A percentile compares a stretch with the other conserved stretches of the same genome.
These are phyloP conservation scores for Bubo bubo DNA, from an alignment of 2,113 vertebrate species.

Conservation along the genomic window DNA sequence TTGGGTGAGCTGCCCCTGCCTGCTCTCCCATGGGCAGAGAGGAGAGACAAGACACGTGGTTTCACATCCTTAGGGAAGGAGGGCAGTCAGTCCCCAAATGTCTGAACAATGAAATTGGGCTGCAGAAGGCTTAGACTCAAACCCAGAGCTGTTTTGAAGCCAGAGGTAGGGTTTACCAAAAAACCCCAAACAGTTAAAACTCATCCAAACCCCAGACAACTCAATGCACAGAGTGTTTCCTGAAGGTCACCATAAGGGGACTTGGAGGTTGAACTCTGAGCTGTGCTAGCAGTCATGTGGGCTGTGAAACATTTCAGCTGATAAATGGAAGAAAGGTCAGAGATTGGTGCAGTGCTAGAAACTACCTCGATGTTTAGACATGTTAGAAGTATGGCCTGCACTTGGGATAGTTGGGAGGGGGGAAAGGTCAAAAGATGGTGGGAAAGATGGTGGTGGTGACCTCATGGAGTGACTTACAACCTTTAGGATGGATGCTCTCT, in stretches of 20 bases:
- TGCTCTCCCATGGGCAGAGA: background rate
- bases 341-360: background rate
- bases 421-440: background rate
- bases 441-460: background rate
- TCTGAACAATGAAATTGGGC: background rate
- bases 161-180: background rate
- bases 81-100: background rate
- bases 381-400: background rate
- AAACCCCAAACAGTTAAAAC: background rate
- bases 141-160: background rate
- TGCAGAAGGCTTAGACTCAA: background rate
- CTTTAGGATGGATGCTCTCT: background rate
- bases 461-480: background rate
- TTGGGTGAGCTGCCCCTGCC: background rate
- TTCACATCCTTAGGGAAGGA: background rate
- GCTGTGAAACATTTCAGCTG: background rate
- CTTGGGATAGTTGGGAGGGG: background rate
- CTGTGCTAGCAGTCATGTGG: background rate
- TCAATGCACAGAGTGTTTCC: background rate
- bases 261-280: background rate
- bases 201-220: background rate
- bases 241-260: background rate
- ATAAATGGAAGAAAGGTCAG: background rate
- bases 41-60: fast-evolving
- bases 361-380: background rate